phyloP scores from a whole-genome alignment of 2,797 vertebrate species.

The Danio tinwini region DNA sequence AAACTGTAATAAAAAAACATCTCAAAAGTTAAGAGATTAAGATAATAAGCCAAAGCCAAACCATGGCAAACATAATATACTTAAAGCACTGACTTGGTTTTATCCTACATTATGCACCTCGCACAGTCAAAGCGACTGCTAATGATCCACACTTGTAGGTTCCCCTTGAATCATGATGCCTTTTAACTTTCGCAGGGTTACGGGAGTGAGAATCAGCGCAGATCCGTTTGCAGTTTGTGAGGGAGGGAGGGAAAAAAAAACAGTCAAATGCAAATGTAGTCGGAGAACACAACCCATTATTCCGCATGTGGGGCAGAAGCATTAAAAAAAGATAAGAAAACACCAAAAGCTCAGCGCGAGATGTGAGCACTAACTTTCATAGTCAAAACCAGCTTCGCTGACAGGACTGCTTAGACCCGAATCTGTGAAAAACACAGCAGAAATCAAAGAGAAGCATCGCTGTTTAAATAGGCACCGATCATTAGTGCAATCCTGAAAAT shows the following conservation, averaged over 20 bases:
- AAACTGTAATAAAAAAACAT: no score
- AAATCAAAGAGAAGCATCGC: conserved; percentile 68
- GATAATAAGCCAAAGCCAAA: no score
- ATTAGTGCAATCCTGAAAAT: conserved; percentile 69
- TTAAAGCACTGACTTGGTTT: background rate
- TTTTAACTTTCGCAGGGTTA: conserved; percentile 44
- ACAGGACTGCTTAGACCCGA: conserved; percentile 97
- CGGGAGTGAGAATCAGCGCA: conserved; percentile 66
- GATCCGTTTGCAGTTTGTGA: conserved; percentile 64
- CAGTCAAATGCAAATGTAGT: conserved; percentile 64
- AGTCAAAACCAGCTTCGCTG: conserved; percentile 94
- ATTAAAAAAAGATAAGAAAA: conserved; percentile 67
- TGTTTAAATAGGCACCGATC: conserved; percentile 61
- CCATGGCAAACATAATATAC: background rate
- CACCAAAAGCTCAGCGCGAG: conserved; percentile 65
- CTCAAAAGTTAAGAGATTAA: no score
- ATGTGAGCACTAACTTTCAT: conserved; percentile 96
- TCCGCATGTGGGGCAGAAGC: conserved; percentile 57
- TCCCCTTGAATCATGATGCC: conserved; percentile 15
- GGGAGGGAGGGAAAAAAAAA: conserved; percentile 46
- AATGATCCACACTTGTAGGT: background rate
- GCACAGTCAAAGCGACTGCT: background rate
- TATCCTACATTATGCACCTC: background rate
- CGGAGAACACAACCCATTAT: conserved; percentile 69
- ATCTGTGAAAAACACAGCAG: conserved; percentile 93